These are phyloP conservation scores for Cheirogaleus major DNA, from an alignment of 2,797 vertebrate genomes.

Conservation along the genomic window DNA sequence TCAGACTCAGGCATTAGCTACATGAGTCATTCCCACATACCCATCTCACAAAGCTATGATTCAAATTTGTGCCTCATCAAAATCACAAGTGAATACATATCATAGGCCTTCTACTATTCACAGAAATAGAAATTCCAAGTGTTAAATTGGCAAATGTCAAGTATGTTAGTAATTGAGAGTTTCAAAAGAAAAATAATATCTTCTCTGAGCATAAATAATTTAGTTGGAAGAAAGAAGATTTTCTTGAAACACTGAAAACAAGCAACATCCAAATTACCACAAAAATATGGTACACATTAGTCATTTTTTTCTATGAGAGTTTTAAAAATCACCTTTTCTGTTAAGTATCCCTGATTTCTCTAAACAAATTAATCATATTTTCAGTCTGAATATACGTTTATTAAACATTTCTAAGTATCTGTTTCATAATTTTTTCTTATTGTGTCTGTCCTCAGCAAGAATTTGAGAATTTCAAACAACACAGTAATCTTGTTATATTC, in stretches of 20 bases:
- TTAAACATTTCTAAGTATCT: not conserved
- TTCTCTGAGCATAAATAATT: not conserved
- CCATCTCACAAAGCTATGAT: not conserved
- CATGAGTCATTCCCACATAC: not conserved
- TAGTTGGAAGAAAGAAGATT: not conserved
- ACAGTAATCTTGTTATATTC: not conserved
- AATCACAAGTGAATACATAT: not conserved
- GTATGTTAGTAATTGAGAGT: conserved; percentile 19
- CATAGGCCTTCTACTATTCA: not conserved
- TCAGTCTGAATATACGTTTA: not conserved
- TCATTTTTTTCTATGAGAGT: not conserved
- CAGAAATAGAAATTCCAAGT: conserved; percentile 18
- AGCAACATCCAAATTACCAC: not conserved
- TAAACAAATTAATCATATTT: conserved; percentile 30
- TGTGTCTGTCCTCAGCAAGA: not conserved
- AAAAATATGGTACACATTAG: not conserved
- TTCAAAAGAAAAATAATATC: conserved; percentile 12
- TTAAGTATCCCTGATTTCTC: not conserved
- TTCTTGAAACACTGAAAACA: not conserved
- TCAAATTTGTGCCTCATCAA: not conserved
- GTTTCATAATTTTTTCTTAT: not conserved
- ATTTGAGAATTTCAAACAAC: not conserved
- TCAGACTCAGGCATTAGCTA: not conserved
- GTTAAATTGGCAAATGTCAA: conserved; percentile 9
- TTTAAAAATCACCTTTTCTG: not conserved